phyloP scores from a whole-genome alignment of 1,140 invertebrate genomes.

The Musca vetustissima region DNA sequence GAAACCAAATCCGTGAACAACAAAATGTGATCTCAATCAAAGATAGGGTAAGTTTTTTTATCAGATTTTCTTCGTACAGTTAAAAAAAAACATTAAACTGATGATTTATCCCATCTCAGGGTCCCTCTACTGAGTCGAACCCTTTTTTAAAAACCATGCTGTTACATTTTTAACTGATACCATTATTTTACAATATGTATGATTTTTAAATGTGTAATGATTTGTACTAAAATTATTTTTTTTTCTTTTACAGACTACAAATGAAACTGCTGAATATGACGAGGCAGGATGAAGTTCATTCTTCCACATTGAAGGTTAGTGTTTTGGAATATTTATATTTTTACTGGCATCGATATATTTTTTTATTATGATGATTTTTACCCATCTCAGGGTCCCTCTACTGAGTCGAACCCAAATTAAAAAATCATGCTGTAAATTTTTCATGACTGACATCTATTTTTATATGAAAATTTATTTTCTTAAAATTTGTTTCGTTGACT shows the following conservation, averaged over 20 bases:
- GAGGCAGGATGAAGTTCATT: too few relatives aligned
- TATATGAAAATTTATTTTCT: too few relatives aligned
- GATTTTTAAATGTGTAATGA: background rate
- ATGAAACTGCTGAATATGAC: too few relatives aligned
- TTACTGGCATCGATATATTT: too few relatives aligned
- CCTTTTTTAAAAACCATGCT: constrained; percentile 10
- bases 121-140: constrained; percentile 15
- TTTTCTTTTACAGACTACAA: background rate
- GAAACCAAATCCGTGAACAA: too few relatives aligned
- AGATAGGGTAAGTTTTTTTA: background rate
- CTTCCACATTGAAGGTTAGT: too few relatives aligned
- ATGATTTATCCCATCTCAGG: constrained; percentile 7
- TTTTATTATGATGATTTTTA: constrained; percentile 6
- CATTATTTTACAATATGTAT: too few relatives aligned
- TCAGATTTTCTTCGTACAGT: background rate
- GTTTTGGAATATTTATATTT: too few relatives aligned
- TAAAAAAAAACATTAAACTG: background rate
- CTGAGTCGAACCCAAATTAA: constrained; percentile 9
- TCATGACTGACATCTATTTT: too few relatives aligned
- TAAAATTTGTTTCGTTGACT: too few relatives aligned
- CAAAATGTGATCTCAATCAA: too few relatives aligned
- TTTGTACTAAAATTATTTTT: background rate
- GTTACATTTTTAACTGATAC: constrained; percentile 4
- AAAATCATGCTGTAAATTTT: background rate
- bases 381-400: constrained; percentile 8